phyloP scores from a whole-genome alignment of 2,888 invertebrate genomes.

The Trissonchulus latispiculum region DNA sequence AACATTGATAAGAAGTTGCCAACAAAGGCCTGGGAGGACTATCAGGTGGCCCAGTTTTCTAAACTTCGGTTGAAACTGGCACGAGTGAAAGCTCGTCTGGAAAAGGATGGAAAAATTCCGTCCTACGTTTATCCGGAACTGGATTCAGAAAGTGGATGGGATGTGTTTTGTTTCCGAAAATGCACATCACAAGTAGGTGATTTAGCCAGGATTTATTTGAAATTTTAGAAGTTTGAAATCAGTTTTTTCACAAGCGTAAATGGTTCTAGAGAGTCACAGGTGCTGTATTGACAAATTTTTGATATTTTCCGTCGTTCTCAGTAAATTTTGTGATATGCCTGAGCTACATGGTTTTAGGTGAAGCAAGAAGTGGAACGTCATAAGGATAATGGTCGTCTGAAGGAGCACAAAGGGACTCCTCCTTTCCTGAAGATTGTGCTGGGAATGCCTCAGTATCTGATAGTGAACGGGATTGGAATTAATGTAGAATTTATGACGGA shows the following conservation, averaged over 20 bases:
- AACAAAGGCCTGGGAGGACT: background rate
- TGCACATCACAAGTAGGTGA: background rate
- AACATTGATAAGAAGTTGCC: too few relatives aligned
- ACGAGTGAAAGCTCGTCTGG: background rate
- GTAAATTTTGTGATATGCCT: too few relatives aligned
- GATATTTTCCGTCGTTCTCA: too few relatives aligned
- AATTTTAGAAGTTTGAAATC: too few relatives aligned
- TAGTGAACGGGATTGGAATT: slow-evolving; percentile 1
- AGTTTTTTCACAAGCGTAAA: too few relatives aligned
- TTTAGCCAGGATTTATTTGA: too few relatives aligned
- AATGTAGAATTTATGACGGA: slow-evolving; percentile 9
- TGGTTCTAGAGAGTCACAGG: too few relatives aligned
- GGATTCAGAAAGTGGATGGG: slow-evolving; percentile 9
- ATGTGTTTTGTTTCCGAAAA: slow-evolving; percentile 14
- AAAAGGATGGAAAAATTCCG: background rate
- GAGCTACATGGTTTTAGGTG: too few relatives aligned
- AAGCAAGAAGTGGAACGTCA: too few relatives aligned
- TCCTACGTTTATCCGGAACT: background rate
- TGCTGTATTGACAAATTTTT: too few relatives aligned
- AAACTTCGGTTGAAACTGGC: background rate
- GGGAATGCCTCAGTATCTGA: background rate
- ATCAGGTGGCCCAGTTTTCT: background rate
- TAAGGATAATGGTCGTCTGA: too few relatives aligned
- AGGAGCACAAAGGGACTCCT: slow-evolving; percentile 13
- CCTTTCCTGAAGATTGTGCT: slow-evolving; percentile 3